Percentiles rank a stretch among this genome's conserved stretches.
These are phyloP conservation scores for Hemibagrus guttatus DNA, from an alignment of 2,797 vertebrate genomes.

Conservation along the genomic window DNA sequence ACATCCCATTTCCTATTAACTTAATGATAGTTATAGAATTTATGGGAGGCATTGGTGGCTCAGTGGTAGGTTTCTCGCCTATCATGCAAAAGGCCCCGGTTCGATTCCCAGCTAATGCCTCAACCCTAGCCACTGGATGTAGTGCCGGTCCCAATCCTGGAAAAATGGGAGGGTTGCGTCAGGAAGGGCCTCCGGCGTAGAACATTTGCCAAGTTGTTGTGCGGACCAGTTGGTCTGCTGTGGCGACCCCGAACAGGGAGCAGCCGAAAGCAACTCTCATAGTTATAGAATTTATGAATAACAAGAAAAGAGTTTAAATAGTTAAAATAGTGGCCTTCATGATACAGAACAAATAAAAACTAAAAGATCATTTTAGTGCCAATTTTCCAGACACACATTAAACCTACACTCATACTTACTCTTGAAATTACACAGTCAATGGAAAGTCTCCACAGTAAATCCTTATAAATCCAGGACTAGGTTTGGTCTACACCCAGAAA, in stretches of 20 bases:
- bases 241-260: no score
- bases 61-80: no score
- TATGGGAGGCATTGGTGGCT: no score
- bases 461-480: constrained; percentile 1
- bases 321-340: not conserved
- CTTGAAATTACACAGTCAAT: not conserved
- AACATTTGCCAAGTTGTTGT: no score
- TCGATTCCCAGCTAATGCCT: no score
- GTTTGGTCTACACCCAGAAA: constrained; percentile 19
- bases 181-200: no score
- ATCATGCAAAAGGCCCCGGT: no score
- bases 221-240: no score
- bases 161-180: no score
- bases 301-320: not conserved
- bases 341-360: constrained; percentile 8
- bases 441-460: not conserved
- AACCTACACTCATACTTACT: not conserved
- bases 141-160: no score
- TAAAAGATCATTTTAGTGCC: not conserved
- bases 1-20: not conserved
- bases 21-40: not conserved
- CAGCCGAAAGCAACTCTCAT: no score
- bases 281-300: not conserved
- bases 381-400: constrained; percentile 7
- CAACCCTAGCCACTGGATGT: no score